Evolutionary conservation across 1,140 invertebrate genomes (phyloP).

Genomic region (Drosophila nikananu): DNA sequence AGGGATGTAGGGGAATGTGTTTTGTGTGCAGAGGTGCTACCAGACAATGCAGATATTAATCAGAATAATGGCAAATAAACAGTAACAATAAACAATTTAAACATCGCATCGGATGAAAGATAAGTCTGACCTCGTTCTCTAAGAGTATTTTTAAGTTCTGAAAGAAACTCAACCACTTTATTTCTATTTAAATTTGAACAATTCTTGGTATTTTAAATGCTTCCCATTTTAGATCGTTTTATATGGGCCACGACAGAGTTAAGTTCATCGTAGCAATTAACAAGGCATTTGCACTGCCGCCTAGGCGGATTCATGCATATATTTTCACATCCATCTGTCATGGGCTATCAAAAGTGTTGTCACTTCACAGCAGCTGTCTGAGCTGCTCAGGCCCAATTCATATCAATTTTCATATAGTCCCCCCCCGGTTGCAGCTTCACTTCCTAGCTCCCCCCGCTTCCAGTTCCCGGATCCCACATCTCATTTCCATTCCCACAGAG

Average conservation of each 20-base stretch:
- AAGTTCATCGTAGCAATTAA: conserved; percentile 44
- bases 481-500: conserved; percentile 15
- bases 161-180: conserved; percentile 11
- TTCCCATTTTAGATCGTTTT: conserved; percentile 14
- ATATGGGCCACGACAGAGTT: conserved; percentile 23
- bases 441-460: neutral
- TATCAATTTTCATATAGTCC: conserved; percentile 67
- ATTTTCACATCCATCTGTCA: conserved; percentile 57
- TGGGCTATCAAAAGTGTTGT: conserved; percentile 65
- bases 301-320: conserved; percentile 7
- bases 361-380: conserved; percentile 66
- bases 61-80: conserved; percentile 20
- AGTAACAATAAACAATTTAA: neutral
- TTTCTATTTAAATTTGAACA: conserved; percentile 26
- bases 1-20: conserved; percentile 11
- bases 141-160: neutral
- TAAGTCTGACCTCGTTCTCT: neutral
- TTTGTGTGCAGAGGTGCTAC: conserved; percentile 17
- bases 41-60: conserved; percentile 24
- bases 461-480: conserved; percentile 3
- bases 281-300: conserved; percentile 10
- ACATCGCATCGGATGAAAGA: neutral
- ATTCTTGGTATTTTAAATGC: neutral
- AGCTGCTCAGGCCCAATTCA: conserved; percentile 69
- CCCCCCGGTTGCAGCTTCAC: conserved; percentile 7